phyloP scores from a whole-genome alignment of 37 sponge, comb jelly and placozoan species.

The Spongia lamella region DNA sequence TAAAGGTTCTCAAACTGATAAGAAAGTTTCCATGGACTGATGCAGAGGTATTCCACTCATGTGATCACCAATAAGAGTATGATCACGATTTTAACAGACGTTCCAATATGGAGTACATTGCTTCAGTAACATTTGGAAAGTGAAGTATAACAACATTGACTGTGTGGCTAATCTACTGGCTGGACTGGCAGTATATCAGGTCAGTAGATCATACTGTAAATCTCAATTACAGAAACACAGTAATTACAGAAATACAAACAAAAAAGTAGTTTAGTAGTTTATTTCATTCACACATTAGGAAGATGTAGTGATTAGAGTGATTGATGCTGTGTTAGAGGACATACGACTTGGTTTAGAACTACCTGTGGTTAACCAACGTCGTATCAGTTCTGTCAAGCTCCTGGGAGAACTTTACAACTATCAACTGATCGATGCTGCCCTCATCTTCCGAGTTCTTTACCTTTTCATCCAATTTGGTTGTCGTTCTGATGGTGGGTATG shows the following conservation, averaged over 20 bases:
- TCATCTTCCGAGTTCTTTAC: constrained; percentile 93
- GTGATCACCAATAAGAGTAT: background rate
- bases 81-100: constrained; percentile 51
- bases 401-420: constrained; percentile 98
- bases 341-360: constrained; percentile 79
- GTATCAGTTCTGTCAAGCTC: constrained; percentile 80
- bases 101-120: constrained; percentile 55
- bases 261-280: background rate
- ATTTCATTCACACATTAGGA: constrained; percentile 52
- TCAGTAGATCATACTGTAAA: no score
- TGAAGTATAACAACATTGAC: constrained; percentile 94
- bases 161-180: constrained; percentile 90
- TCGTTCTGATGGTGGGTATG: constrained; percentile 78
- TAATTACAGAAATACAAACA: background rate
- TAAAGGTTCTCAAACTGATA: constrained; percentile 72
- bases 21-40: constrained; percentile 88
- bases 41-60: constrained; percentile 39
- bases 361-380: constrained; percentile 86
- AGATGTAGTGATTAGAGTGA: constrained; percentile 78
- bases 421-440: constrained; percentile 86
- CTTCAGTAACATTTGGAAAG: constrained; percentile 76
- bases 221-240: constrained; percentile 18
- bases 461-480: constrained; percentile 82
- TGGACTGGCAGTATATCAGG: constrained; percentile 86
- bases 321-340: constrained; percentile 91